Evolutionary conservation across 1,140 invertebrate genomes (phyloP), one percentile per base, ranked within the genome.

Genomic region (Sesamia nonagrioides): DNA sequence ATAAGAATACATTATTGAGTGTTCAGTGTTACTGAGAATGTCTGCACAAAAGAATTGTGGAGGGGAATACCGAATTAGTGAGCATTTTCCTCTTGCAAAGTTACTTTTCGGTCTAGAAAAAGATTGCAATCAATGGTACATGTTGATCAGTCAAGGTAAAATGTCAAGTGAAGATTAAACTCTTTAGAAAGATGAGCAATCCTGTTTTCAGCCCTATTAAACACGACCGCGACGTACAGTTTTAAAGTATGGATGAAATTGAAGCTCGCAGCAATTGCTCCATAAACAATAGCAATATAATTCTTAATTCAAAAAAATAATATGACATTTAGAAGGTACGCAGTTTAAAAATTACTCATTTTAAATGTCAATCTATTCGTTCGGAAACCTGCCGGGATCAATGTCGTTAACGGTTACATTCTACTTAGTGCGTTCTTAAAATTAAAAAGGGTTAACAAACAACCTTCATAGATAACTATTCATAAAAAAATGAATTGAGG

Each of bases 401-500:
- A 54, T 56, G 60, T 40, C 33, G 48, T 54, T 42, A 2, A 42
- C 50, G 15, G 17, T 21, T 60, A 58, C 52, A 73, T 42, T 35
- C 54, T 58, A 40, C 6, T 40, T 37, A 7, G 45, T 21, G 37
- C 17, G 37, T n/a, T 58, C 11, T 8, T 73, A 40, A 42, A 72
- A 73, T 61, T 60, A 58, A 48, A 61, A 75, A 63, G 73, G 69
- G 33, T 40, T 40, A 18, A n/a, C n/a, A n/a, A 27, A n/a, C 52
- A 73, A 58, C 69, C 69, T 73, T 73, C 69, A 37, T 73, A 42
- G 50, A 18, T 4, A 21, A 27, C 9, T n/a, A 50, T 18, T 63
- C 61, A 61, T 50, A 63, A 56, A 75, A 68, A 48, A 13, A 40
- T 37, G 58, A 63, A 75, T 75, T 75, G 73, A 75, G 73, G 73